These are phyloP conservation scores for Myotis davidii DNA, from an alignment of 2,113 vertebrate genomes.

Conservation along the genomic window DNA sequence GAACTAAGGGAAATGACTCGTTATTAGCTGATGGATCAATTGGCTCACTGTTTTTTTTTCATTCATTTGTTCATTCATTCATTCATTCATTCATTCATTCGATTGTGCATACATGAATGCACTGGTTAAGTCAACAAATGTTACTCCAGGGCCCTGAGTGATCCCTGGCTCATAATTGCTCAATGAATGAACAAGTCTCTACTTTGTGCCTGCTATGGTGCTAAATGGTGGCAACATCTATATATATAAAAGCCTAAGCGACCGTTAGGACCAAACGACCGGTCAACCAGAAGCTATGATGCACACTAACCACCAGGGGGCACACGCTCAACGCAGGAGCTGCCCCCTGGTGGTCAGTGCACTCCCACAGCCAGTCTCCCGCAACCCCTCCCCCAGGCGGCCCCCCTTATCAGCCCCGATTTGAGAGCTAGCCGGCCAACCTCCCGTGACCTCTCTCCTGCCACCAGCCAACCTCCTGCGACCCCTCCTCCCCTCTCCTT, in stretches of 20 bases:
- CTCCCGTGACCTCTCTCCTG: too few species aligned
- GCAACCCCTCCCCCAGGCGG: rapidly evolving
- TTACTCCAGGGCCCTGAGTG: background rate
- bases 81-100: background rate
- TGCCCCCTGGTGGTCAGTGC: too few species aligned
- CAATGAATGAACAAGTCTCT: background rate
- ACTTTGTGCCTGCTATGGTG: rapidly evolving
- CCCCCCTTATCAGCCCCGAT: too few species aligned
- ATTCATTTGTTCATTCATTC: background rate
- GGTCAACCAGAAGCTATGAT: too few species aligned
- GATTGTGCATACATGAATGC: background rate
- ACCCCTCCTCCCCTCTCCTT: too few species aligned
- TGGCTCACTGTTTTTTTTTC: background rate
- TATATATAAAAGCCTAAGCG: too few species aligned
- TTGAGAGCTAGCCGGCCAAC: too few species aligned
- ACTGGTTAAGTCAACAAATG: background rate
- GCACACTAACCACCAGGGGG: too few species aligned
- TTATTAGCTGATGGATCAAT: background rate
- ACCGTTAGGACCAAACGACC: rapidly evolving
- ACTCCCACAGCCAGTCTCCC: too few species aligned
- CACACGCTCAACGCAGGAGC: too few species aligned
- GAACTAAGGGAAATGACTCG: background rate
- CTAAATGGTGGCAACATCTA: background rate
- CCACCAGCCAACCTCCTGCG: too few species aligned
- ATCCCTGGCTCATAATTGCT: background rate